Conservation (phyloP, 1,140 invertebrate genomes). For the Drosophila carrolli region DNA sequence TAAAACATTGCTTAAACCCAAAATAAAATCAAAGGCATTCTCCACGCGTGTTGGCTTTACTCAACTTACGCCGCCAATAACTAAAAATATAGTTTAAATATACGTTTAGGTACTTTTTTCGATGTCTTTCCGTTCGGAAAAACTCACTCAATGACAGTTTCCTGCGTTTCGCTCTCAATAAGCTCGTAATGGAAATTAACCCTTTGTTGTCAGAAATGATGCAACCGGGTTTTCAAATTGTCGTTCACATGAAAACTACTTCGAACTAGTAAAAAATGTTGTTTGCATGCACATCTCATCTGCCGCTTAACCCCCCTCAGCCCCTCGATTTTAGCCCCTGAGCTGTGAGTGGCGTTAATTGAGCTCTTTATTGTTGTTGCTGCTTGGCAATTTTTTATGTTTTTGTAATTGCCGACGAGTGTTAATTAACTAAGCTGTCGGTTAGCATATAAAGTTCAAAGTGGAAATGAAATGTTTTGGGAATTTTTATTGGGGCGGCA, state of each 20-base stretch:
- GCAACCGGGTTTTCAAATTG: conserved; percentile 68
- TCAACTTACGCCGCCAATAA: conserved; percentile 23
- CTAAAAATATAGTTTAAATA: conserved; percentile 47
- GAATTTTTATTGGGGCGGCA: conserved; percentile 1
- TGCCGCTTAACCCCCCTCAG: conserved; percentile 1
- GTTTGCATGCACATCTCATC: conserved; percentile 52
- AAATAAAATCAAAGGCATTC: conserved; percentile 44
- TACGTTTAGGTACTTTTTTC: conserved; percentile 12
- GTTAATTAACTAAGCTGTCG: conserved; percentile 63
- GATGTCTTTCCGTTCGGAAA: conserved; percentile 1
- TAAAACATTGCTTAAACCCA: conserved; percentile 37
- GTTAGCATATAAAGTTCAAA: conserved; percentile 46
- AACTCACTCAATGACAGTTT: conserved; percentile 30
- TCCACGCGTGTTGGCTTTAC: conserved; percentile 25
- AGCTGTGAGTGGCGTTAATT: conserved; percentile 73
- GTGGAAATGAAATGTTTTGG: conserved; percentile 15
- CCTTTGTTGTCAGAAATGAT: conserved; percentile 65
- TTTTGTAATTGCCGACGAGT: conserved; percentile 55
- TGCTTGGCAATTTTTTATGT: conserved; percentile 15
- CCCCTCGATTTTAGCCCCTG: conserved; percentile 3
- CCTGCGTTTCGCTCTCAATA: conserved; percentile 52
- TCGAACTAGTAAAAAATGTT: conserved; percentile 67
- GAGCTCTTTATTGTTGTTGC: conserved; percentile 74
- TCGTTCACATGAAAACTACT: conserved; percentile 76
- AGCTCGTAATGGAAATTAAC: conserved; percentile 50